Conservation (phyloP, 2,113 vertebrate species). For the Forbesichthys papilliferus region DNA sequence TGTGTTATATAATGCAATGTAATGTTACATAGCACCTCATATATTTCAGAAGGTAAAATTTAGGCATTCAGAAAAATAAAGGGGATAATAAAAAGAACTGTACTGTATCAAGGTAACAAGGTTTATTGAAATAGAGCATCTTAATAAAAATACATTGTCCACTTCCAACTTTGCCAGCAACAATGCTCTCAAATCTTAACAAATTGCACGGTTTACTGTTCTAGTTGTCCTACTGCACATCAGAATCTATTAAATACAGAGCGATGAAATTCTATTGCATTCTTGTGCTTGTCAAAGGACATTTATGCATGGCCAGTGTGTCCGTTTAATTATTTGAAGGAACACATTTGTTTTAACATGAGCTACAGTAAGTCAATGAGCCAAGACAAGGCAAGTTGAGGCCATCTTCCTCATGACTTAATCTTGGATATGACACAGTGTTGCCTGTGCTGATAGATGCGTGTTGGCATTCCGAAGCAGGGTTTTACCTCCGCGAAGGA, state of each 20-base stretch:
- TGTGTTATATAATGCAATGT: no score
- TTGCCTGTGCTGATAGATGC: slow-evolving; percentile 70
- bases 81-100: not conserved
- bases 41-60: no score
- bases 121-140: not conserved
- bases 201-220: slow-evolving; percentile 37
- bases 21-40: no score
- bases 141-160: slow-evolving; percentile 17
- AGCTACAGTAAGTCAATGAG: slow-evolving; percentile 63
- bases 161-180: slow-evolving; percentile 17
- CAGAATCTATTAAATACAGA: slow-evolving; percentile 54
- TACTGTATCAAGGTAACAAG: no score
- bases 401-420: slow-evolving; percentile 74
- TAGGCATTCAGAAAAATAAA: not conserved
- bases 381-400: slow-evolving; percentile 71
- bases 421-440: slow-evolving; percentile 66
- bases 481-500: slow-evolving; percentile 63
- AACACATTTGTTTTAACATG: slow-evolving; percentile 71
- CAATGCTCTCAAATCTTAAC: slow-evolving; percentile 35
- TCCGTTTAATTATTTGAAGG: slow-evolving; percentile 74
- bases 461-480: slow-evolving; percentile 72
- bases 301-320: slow-evolving; percentile 56
- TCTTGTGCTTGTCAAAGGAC: slow-evolving; percentile 64
- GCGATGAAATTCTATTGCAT: slow-evolving; percentile 38
- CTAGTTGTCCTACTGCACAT: slow-evolving; percentile 10